These are phyloP conservation scores for Caranx ignobilis DNA, from an alignment of 2,113 vertebrate genomes.

Conservation along the genomic window DNA sequence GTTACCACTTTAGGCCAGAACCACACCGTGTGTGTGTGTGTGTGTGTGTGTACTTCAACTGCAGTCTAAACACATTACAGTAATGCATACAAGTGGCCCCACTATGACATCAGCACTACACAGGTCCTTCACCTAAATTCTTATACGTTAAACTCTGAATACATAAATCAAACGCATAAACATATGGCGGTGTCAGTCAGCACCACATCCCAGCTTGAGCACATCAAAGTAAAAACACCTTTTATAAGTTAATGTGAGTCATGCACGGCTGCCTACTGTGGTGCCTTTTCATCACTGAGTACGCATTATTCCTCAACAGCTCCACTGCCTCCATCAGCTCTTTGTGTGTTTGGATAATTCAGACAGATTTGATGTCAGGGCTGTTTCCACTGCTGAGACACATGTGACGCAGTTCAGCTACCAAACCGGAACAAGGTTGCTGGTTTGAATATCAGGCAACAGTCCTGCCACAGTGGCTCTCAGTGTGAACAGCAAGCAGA, in stretches of 20 bases:
- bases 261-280: not conserved
- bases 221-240: not conserved
- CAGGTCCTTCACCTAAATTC: not conserved
- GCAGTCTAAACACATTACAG: not conserved
- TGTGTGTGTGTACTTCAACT: not conserved
- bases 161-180: not conserved
- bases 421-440: slow-evolving; percentile 25
- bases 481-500: not conserved
- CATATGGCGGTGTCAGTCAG: not conserved
- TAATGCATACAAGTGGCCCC: not conserved
- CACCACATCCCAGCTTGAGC: not conserved
- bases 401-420: slow-evolving; percentile 30
- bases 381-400: slow-evolving; percentile 6
- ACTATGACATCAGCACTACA: too few species aligned
- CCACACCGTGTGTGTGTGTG: not conserved
- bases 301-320: slow-evolving; percentile 43
- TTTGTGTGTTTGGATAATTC: not conserved
- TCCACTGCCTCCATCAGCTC: slow-evolving; percentile 9
- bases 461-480: not conserved
- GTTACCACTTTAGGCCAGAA: slow-evolving; percentile 53
- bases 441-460: slow-evolving; percentile 13
- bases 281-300: slow-evolving; percentile 1
- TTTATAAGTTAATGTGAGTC: not conserved
- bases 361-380: slow-evolving; percentile 41
- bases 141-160: not conserved